These are phyloP conservation scores for Mallotus villosus DNA, from an alignment of 2,797 vertebrate species.

Conservation along the genomic window DNA sequence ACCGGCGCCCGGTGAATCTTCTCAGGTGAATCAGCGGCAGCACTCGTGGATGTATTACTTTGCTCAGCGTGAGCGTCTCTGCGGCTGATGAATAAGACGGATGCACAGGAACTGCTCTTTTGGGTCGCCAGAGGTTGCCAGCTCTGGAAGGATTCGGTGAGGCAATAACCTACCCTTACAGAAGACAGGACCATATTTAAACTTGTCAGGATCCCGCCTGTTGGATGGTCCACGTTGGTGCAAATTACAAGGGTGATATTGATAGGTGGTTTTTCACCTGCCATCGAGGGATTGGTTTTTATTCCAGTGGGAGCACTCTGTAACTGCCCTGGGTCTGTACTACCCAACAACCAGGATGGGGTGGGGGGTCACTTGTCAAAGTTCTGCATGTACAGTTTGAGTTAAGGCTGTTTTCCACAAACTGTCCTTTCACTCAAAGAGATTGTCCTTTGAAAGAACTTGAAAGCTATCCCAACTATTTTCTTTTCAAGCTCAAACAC, in stretches of 20 bases:
- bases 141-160: slow-evolving; percentile 16
- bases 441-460: background rate
- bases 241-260: slow-evolving; percentile 55
- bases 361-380: slow-evolving; percentile 45
- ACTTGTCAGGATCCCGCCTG: slow-evolving; percentile 37
- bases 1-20: slow-evolving; percentile 56
- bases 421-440: slow-evolving; percentile 5
- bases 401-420: slow-evolving; percentile 22
- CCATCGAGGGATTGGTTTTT: slow-evolving; percentile 50
- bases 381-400: slow-evolving; percentile 42
- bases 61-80: slow-evolving; percentile 36
- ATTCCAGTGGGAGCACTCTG: slow-evolving; percentile 40
- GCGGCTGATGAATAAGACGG: slow-evolving; percentile 47
- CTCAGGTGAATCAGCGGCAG: slow-evolving; percentile 56
- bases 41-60: slow-evolving; percentile 52
- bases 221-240: slow-evolving; percentile 41
- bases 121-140: slow-evolving; percentile 32
- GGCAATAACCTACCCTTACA: slow-evolving; percentile 27
- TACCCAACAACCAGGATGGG: slow-evolving; percentile 42
- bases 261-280: slow-evolving; percentile 61
- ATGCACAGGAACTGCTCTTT: slow-evolving; percentile 38
- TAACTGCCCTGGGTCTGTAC: slow-evolving; percentile 38
- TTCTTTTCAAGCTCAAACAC: slow-evolving; percentile 2
- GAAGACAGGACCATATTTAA: slow-evolving; percentile 34
- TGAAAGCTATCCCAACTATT: background rate